phyloP scores from a whole-genome alignment of 2,888 invertebrate species.

The Eupithecia exiguata region DNA sequence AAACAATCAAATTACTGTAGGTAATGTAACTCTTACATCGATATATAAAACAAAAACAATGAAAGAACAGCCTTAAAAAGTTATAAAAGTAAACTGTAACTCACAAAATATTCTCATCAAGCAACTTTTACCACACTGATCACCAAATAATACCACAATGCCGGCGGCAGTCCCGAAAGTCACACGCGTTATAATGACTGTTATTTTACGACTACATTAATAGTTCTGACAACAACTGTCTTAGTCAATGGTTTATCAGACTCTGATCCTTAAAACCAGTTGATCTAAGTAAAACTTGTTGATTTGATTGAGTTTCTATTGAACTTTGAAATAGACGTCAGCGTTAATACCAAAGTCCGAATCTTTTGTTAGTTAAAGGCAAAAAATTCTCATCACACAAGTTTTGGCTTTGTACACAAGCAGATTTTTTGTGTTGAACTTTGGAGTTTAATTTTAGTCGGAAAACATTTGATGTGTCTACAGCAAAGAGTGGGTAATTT shows the following conservation, averaged over 20 bases:
- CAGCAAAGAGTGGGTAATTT: neutral
- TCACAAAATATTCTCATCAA: neutral
- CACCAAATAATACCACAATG: neutral
- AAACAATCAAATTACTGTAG: no score
- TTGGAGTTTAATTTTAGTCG: no score
- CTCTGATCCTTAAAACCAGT: constrained; percentile 10
- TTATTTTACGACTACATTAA: neutral
- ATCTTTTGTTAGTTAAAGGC: neutral
- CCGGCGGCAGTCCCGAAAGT: neutral
- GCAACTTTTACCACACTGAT: neutral
- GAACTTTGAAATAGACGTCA: constrained; percentile 16
- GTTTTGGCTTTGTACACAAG: neutral
- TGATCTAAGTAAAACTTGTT: constrained; percentile 2
- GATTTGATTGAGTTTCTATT: neutral
- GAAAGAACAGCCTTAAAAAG: neutral
- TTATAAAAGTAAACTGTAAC: neutral
- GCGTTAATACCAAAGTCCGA: neutral
- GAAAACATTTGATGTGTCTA: neutral
- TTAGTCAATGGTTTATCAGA: constrained; percentile 9
- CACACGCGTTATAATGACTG: neutral
- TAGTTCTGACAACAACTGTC: constrained; percentile 5
- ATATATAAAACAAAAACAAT: no score
- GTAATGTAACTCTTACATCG: no score
- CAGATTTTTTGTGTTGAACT: constrained; percentile 5
- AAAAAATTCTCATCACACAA: constrained; percentile 22